These are phyloP conservation scores for Ichneumon xanthorius DNA, from an alignment of 2,888 invertebrate genomes.

Conservation along the genomic window DNA sequence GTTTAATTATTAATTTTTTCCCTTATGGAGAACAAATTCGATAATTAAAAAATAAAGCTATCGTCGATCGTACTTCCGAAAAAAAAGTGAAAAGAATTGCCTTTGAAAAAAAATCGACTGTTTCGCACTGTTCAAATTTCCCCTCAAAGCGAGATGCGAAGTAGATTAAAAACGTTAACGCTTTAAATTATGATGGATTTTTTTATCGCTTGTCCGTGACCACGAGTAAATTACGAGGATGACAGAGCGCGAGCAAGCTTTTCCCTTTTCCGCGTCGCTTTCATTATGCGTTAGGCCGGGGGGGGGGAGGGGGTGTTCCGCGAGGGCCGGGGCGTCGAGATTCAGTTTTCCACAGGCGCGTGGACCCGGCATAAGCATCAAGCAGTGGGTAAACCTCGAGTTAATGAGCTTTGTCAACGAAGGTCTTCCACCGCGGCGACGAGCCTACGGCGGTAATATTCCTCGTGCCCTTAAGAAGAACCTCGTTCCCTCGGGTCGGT, in stretches of 20 bases:
- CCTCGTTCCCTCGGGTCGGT: conserved; percentile 68
- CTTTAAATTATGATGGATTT: neutral
- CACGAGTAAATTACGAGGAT: conserved; percentile 33
- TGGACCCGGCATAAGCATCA: conserved; percentile 31
- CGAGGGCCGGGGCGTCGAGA: conserved; percentile 52
- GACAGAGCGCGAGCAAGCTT: neutral
- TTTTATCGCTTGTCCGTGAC: conserved; percentile 23
- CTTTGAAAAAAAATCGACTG: neutral
- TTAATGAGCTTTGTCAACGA: conserved; percentile 75
- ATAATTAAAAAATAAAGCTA: neutral
- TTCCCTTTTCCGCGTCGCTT: conserved; percentile 18
- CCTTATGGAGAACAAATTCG: neutral
- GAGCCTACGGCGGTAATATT: conserved; percentile 70
- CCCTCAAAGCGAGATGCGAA: neutral
- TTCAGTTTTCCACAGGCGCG: conserved; percentile 56
- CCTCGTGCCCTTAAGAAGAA: conserved; percentile 68
- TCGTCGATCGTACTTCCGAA: neutral
- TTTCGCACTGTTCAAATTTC: neutral
- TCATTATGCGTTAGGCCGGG: conserved; percentile 35
- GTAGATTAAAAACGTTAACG: neutral
- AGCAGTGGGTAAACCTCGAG: conserved; percentile 63
- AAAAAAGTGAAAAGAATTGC: neutral
- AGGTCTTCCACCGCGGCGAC: conserved; percentile 61
- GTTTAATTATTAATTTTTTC: neutral
- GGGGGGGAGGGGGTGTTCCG: neutral